Evolutionary conservation across 2,888 invertebrate species (phyloP), one percentile per base, ranked within the genome.

Genomic region (Ryuthela nishihirai): DNA sequence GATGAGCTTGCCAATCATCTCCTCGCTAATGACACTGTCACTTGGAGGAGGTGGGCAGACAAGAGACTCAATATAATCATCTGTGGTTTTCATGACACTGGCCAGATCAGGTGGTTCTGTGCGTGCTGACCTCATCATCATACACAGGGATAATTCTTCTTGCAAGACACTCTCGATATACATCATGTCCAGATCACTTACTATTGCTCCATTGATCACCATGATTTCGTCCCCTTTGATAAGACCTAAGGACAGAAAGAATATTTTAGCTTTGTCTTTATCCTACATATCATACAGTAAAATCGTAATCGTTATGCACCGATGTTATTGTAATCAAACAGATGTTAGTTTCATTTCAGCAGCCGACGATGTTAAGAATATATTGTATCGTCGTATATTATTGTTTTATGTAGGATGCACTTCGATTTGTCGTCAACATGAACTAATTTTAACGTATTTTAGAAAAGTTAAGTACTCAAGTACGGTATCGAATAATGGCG

Each of bases 141-240:
- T 90, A 79, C 91, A 91, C 64, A 97, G 82, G 42, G 89, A 86
- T 64, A 90, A 83, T 73, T 93, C 93, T 76, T 95, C 94, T 77
- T 94, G 94, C 69, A 97, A 82, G 65, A 95, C 89, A 73, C 90
- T 91, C 78, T 97, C 97, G 74, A 97, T 83, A 81, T 93, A 95
- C 89, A 97, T 95, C 95, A 97, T 97, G 82, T 97, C 97, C 79
- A 97, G 82, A 80, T 97, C 95, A 72, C 92, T 91, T 69, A 97
- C 94, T 76, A 95, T 91, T 70, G 94, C 93, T 67, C 94, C 92
- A 80, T 97, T 97, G 79, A 97, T 94, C 76, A 97, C 93, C 87
- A 97, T 91, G 76, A 97, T 94, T 81, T 97, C 97, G 79, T 97
- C 97, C 72, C 94, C 88, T 80, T 93, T 90, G 77, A 93, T 90